Conservation (phyloP, 2,888 invertebrate species). For the Cosmopolites sordidus region DNA sequence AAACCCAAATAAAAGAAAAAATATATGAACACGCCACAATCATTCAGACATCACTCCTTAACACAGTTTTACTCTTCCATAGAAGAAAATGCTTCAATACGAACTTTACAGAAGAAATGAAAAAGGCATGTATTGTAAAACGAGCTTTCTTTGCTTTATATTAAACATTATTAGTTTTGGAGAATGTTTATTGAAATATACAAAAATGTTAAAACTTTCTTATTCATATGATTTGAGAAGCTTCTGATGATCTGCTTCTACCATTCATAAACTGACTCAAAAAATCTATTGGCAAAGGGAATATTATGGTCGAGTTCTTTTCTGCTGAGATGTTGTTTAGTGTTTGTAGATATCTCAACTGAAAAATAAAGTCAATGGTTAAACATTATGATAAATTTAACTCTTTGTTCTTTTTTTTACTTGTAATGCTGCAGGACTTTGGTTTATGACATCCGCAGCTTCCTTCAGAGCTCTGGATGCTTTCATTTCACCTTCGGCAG, state of each 20-base stretch:
- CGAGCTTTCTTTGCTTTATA: too few species aligned
- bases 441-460: conserved; percentile 79
- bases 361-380: conserved; percentile 39
- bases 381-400: neutral
- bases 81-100: too few species aligned
- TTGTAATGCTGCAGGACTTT: conserved; percentile 77
- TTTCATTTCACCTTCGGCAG: conserved; percentile 82
- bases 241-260: conserved; percentile 14
- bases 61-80: too few species aligned
- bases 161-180: too few species aligned
- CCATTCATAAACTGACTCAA: conserved; percentile 43
- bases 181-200: too few species aligned
- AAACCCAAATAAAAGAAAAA: too few species aligned
- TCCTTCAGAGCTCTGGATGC: conserved; percentile 81
- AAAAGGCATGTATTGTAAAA: too few species aligned
- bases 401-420: conserved; percentile 37
- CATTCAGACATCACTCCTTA: too few species aligned
- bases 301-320: conserved; percentile 92
- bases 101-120: too few species aligned
- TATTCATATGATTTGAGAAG: conserved; percentile 16
- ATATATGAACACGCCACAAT: too few species aligned
- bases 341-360: conserved; percentile 86
- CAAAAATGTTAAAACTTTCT: too few species aligned
- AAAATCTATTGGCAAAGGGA: conserved; percentile 86
- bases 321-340: conserved; percentile 88